Conservation (phyloP, 2,797 vertebrate genomes). For the Sphenopsis melanotis region DNA sequence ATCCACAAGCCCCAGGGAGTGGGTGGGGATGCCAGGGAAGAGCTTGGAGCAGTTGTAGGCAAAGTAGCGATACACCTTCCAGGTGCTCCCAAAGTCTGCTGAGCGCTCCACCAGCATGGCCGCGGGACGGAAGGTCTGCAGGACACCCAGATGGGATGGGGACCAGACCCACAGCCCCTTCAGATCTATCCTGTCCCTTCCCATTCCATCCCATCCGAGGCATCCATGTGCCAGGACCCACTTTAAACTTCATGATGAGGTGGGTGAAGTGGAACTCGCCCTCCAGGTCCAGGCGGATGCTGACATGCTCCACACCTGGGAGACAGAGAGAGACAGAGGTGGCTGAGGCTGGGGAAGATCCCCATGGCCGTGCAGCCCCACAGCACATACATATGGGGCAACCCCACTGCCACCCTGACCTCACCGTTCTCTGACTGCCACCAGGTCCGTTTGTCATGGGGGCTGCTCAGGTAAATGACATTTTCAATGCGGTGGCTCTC, state of each 20-base stretch:
- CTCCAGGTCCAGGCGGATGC: constrained; percentile 85
- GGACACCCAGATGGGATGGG: background rate
- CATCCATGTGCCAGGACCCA: constrained; percentile 1
- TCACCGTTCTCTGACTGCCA: constrained; percentile 89
- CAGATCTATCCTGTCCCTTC: accelerated
- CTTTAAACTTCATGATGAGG: constrained; percentile 91
- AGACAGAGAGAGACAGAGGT: background rate
- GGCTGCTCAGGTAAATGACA: constrained; percentile 79
- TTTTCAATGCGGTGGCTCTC: constrained; percentile 85
- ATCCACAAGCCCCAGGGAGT: constrained; percentile 73
- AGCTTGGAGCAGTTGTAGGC: constrained; percentile 85
- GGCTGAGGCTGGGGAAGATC: accelerated
- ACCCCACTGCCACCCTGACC: background rate
- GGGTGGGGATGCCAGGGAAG: constrained; percentile 73
- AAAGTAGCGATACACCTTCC: constrained; percentile 86
- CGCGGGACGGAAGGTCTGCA: constrained; percentile 85
- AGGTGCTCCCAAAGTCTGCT: constrained; percentile 79
- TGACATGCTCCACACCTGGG: constrained; percentile 81
- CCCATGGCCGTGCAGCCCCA: accelerated
- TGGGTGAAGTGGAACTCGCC: constrained; percentile 88
- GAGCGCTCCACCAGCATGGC: constrained; percentile 88
- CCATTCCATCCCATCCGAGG: background rate
- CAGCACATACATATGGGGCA: accelerated
- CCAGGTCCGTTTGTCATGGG: constrained; percentile 76
- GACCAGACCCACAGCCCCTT: background rate